phyloP scores from a whole-genome alignment of 2,797 vertebrate species.

The Poecile montanus region DNA sequence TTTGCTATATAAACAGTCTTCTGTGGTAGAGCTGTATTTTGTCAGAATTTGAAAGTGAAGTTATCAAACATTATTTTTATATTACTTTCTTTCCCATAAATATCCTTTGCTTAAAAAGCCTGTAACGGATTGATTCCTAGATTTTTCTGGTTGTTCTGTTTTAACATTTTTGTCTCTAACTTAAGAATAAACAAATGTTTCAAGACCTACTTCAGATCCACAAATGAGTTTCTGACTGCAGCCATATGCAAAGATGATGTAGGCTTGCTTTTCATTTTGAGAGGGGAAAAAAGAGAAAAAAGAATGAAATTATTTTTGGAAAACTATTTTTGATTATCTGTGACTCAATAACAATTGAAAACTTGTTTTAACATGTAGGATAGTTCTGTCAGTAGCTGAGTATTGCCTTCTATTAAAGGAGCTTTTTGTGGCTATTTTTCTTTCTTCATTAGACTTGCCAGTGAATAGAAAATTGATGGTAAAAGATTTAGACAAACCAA shows the following conservation, averaged over 20 bases:
- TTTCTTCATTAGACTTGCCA: background rate
- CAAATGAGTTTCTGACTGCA: background rate
- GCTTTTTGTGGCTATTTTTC: background rate
- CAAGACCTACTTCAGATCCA: background rate
- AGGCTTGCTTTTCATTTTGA: background rate
- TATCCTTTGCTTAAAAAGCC: background rate
- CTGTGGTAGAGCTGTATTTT: background rate
- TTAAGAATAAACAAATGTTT: background rate
- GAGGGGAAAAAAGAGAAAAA: rapidly evolving
- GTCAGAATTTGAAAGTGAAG: background rate
- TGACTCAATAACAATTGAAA: background rate
- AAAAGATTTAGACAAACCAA: background rate
- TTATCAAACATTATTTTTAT: background rate
- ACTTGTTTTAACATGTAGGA: background rate
- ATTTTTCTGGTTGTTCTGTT: background rate
- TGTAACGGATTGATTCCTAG: background rate
- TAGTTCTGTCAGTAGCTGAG: background rate
- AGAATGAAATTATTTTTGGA: background rate
- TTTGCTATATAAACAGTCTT: background rate
- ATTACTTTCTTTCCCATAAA: background rate
- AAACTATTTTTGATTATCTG: background rate
- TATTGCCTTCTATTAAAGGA: background rate
- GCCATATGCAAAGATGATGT: background rate
- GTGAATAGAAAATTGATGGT: background rate
- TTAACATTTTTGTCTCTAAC: background rate